Conservation (phyloP, 64 coral and sea anemone genomes). For the Catalaphyllia jardinei region DNA sequence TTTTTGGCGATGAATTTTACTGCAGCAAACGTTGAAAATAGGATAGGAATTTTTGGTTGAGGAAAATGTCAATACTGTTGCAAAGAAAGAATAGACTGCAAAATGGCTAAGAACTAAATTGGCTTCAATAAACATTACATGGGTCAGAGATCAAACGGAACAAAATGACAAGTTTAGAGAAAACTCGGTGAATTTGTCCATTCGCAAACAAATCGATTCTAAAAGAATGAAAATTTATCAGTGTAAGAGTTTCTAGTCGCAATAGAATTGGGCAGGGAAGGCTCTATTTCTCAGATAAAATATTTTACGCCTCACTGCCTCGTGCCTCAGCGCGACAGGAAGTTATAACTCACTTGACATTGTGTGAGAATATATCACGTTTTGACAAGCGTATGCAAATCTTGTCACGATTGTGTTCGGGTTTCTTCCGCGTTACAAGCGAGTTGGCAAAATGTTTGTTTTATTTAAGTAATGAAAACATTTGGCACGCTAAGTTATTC, state of each 20-base stretch:
- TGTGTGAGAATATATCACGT: not conserved
- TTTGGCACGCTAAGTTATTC: no score
- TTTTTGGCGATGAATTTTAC: no score
- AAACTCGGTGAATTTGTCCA: not conserved
- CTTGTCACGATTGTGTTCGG: not conserved
- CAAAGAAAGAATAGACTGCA: not conserved
- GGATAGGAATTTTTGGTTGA: not conserved
- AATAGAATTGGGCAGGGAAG: not conserved
- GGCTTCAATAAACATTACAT: not conserved
- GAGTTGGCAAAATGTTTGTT: no score
- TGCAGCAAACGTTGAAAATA: not conserved
- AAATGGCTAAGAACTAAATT: not conserved
- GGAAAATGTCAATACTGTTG: not conserved
- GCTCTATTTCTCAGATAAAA: not conserved
- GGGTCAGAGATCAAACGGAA: conserved; percentile 13
- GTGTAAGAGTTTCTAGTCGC: not conserved
- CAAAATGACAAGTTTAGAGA: not conserved
- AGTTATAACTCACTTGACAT: conserved; percentile 36
- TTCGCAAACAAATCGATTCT: not conserved
- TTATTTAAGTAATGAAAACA: no score
- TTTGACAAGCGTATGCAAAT: not conserved
- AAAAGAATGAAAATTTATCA: not conserved
- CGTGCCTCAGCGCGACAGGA: conserved; percentile 19
- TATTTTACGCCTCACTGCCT: conserved; percentile 2
- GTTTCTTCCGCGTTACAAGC: not conserved